These are phyloP conservation scores for Remorina albescens DNA, from an alignment of 2,797 vertebrate species.

Conservation along the genomic window DNA sequence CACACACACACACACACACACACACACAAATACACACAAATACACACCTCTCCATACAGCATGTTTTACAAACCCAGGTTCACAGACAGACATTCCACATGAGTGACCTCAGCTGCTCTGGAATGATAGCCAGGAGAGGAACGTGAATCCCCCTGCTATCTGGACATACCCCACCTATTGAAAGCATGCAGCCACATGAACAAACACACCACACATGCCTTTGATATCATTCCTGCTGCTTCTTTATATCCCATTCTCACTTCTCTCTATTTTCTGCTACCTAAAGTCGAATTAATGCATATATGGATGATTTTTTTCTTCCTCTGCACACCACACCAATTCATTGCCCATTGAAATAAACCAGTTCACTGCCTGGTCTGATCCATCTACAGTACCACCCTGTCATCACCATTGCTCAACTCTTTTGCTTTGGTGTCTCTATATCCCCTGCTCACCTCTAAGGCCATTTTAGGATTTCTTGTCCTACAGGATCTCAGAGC, in stretches of 20 bases:
- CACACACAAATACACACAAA: constrained; percentile 23
- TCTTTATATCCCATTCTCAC: too few species aligned
- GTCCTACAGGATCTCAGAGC: constrained; percentile 29
- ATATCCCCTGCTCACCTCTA: constrained; percentile 24
- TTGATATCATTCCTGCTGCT: not conserved
- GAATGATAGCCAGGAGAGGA: constrained; percentile 36
- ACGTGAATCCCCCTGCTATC: constrained; percentile 24
- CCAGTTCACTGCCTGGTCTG: not conserved
- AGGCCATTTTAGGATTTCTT: constrained; percentile 38
- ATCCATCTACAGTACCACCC: not conserved
- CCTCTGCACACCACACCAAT: not conserved
- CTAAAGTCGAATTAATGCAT: not conserved
- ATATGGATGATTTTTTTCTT: not conserved
- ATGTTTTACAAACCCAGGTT: constrained; percentile 8
- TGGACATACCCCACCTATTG: constrained; percentile 26
- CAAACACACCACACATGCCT: constrained; percentile 1
- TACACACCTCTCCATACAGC: constrained; percentile 5
- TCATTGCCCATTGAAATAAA: not conserved
- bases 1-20: constrained; percentile 23
- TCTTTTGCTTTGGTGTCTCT: constrained; percentile 7
- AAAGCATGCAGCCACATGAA: constrained; percentile 22
- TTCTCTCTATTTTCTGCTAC: not conserved
- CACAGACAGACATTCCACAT: constrained; percentile 53
- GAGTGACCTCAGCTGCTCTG: constrained; percentile 58
- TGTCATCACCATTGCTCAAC: constrained; percentile 13